Conservation (phyloP, 2,797 vertebrate genomes). For the Anisognathus igniventris region DNA sequence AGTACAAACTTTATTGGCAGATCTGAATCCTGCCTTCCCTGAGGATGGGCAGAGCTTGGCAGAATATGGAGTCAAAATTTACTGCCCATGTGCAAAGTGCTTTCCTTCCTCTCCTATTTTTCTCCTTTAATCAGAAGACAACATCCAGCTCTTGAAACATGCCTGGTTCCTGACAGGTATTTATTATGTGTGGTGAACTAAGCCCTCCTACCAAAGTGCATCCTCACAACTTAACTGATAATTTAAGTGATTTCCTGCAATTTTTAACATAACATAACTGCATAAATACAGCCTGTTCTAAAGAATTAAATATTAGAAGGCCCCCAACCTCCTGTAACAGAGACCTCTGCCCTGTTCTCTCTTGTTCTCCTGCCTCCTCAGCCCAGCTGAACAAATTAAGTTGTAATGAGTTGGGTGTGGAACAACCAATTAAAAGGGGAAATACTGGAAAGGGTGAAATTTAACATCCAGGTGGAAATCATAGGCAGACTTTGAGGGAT, state of each 20-base stretch:
- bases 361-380: not conserved
- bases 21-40: not conserved
- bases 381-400: not conserved
- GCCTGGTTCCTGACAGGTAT: not conserved
- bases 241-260: not conserved
- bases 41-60: not conserved
- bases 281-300: not conserved
- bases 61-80: rapidly evolving
- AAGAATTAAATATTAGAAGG: not conserved
- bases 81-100: rapidly evolving
- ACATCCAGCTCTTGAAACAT: not conserved
- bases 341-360: not conserved
- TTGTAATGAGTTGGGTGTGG: not conserved
- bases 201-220: not conserved
- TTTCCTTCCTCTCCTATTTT: not conserved
- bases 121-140: not conserved
- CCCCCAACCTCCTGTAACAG: not conserved
- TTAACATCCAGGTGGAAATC: not conserved
- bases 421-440: not conserved
- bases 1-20: not conserved
- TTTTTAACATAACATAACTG: not conserved
- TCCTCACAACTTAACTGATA: not conserved
- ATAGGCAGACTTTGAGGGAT: not conserved
- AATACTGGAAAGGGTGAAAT: not conserved
- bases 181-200: not conserved